Evolutionary conservation across 1,140 invertebrate genomes (phyloP).

Genomic region (Macrotrachela quadricornifera): DNA sequence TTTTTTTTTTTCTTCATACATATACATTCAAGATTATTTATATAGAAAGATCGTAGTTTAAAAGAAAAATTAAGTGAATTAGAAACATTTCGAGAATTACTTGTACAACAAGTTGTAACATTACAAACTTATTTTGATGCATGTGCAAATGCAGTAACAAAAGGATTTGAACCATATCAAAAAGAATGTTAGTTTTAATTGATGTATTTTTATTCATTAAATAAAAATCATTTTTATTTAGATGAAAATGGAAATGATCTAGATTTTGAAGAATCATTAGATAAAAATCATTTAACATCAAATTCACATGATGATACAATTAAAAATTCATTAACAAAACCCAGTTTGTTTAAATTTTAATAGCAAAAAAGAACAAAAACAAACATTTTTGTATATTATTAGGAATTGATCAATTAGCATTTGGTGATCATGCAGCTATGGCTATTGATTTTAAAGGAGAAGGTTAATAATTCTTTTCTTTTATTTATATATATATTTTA

Average conservation of each 20-base stretch:
- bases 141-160: constrained; percentile 40
- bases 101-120: constrained; percentile 68
- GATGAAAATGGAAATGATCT: too few relatives aligned
- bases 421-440: constrained; percentile 33
- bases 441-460: constrained; percentile 63
- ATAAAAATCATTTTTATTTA: too few relatives aligned
- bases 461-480: constrained; percentile 3
- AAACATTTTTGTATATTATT: too few relatives aligned
- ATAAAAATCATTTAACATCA: too few relatives aligned
- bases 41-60: constrained; percentile 35
- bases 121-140: constrained; percentile 70
- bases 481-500: too few relatives aligned
- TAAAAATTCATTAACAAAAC: too few relatives aligned
- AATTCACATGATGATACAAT: too few relatives aligned
- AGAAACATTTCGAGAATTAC: constrained; percentile 67
- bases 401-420: constrained; percentile 11
- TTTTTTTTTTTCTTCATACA: constrained; percentile 10
- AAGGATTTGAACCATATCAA: constrained; percentile 5
- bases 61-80: constrained; percentile 79
- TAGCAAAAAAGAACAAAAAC: too few relatives aligned
- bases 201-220: too few relatives aligned
- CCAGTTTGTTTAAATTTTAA: too few relatives aligned
- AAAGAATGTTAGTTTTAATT: neutral
- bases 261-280: too few relatives aligned
- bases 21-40: too few relatives aligned